Percentiles rank a stretch among this genome's conserved stretches.
phyloP scores from a whole-genome alignment of 2,888 invertebrate genomes.

The Eulithis prunata region DNA sequence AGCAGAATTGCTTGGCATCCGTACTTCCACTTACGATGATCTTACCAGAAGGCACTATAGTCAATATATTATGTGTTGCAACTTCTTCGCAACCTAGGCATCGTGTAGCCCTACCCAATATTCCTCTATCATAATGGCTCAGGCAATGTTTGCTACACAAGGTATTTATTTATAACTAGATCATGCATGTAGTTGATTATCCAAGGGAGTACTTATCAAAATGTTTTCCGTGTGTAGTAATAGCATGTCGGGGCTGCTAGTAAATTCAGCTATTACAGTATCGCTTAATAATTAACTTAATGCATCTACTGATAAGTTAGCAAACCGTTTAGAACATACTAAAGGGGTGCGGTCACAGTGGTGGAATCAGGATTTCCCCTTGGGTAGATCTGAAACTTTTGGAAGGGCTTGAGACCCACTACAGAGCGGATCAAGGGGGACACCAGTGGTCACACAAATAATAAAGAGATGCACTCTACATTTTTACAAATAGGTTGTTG shows the following conservation, averaged over 20 bases:
- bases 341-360: background rate
- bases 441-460: too few relatives aligned
- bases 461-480: too few relatives aligned
- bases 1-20: too few relatives aligned
- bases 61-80: too few relatives aligned
- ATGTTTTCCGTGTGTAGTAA: conserved; percentile 41
- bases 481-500: too few relatives aligned
- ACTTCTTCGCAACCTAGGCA: too few relatives aligned
- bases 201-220: conserved; percentile 30
- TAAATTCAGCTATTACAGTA: conserved; percentile 29
- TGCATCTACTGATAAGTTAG: conserved; percentile 32
- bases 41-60: too few relatives aligned
- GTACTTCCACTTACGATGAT: too few relatives aligned
- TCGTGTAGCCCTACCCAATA: conserved; percentile 4
- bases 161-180: conserved; percentile 27
- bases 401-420: too few relatives aligned
- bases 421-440: too few relatives aligned
- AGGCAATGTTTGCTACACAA: conserved; percentile 5
- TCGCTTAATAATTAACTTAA: conserved; percentile 34
- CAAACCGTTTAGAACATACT: conserved; percentile 12
- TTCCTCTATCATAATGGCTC: background rate
- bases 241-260: conserved; percentile 23
- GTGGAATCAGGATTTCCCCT: background rate
- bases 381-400: too few relatives aligned
- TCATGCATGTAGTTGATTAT: conserved; percentile 32